phyloP scores from a whole-genome alignment of 2,888 invertebrate species.

The Lysandra bellargus region DNA sequence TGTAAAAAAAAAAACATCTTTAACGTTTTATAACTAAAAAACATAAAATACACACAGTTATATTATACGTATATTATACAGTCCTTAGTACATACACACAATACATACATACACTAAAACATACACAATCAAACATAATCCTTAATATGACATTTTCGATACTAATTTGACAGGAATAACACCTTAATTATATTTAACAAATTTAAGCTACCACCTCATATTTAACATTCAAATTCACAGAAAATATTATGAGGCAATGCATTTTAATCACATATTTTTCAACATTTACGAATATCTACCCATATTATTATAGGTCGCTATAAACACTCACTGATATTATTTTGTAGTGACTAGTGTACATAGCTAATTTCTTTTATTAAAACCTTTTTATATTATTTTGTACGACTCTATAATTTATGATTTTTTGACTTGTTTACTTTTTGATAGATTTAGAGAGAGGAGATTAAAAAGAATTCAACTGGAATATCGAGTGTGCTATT shows the following conservation, averaged over 20 bases:
- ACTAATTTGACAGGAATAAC: conserved; percentile 34
- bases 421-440: too few relatives aligned
- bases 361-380: too few relatives aligned
- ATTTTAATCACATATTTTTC: conserved; percentile 31
- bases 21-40: conserved; percentile 33
- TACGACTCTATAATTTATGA: too few relatives aligned
- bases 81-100: not conserved
- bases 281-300: conserved; percentile 33
- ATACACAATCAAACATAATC: conserved; percentile 31
- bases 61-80: conserved; percentile 19
- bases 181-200: not conserved
- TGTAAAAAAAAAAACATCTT: not conserved
- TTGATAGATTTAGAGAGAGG: too few relatives aligned
- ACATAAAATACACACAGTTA: conserved; percentile 28
- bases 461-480: too few relatives aligned
- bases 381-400: too few relatives aligned
- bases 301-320: conserved; percentile 11
- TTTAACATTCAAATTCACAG: conserved; percentile 30
- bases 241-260: conserved; percentile 30
- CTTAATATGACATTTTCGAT: conserved; percentile 24
- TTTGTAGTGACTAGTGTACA: too few relatives aligned
- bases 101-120: conserved; percentile 29
- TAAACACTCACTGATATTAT: too few relatives aligned
- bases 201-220: too few relatives aligned
- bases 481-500: too few relatives aligned